Conservation (phyloP, 2,888 invertebrate species). For the Noctuana brunneofusca region DNA sequence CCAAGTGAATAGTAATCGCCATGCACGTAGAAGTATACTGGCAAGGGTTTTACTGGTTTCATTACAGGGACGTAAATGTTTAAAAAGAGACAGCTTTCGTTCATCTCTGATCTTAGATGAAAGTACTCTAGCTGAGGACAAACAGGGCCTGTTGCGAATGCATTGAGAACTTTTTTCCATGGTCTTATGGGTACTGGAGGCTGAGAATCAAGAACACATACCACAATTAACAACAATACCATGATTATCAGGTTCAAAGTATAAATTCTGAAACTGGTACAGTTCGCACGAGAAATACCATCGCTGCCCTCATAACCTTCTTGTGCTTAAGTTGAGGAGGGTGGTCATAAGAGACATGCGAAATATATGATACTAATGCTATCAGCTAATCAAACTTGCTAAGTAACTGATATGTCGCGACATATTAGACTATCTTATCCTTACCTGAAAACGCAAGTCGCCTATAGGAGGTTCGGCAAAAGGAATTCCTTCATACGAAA, state of each 20-base stretch:
- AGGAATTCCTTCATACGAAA: constrained; percentile 16
- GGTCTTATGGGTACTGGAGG: not conserved
- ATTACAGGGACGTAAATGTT: constrained; percentile 2
- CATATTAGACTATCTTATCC: not conserved
- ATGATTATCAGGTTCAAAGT: too few relatives aligned
- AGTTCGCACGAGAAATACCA: too few relatives aligned
- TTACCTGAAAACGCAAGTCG: constrained; percentile 16
- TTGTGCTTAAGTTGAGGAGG: too few relatives aligned
- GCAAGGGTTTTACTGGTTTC: constrained; percentile 30
- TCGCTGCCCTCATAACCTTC: too few relatives aligned
- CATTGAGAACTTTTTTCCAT: not conserved
- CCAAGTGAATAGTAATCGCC: constrained; percentile 48
- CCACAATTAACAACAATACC: too few relatives aligned
- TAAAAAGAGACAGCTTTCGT: constrained; percentile 3
- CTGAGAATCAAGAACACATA: not conserved
- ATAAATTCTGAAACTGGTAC: too few relatives aligned
- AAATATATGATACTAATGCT: too few relatives aligned
- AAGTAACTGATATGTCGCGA: too few relatives aligned
- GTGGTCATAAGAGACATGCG: too few relatives aligned
- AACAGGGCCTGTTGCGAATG: not conserved
- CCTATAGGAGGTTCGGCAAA: constrained; percentile 12
- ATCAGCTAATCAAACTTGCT: too few relatives aligned
- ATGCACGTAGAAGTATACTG: constrained; percentile 52
- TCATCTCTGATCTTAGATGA: not conserved
- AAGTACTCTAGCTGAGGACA: constrained; percentile 8